Conservation (phyloP, 2,113 vertebrate genomes). For the Datnioides undecimradiatus region DNA sequence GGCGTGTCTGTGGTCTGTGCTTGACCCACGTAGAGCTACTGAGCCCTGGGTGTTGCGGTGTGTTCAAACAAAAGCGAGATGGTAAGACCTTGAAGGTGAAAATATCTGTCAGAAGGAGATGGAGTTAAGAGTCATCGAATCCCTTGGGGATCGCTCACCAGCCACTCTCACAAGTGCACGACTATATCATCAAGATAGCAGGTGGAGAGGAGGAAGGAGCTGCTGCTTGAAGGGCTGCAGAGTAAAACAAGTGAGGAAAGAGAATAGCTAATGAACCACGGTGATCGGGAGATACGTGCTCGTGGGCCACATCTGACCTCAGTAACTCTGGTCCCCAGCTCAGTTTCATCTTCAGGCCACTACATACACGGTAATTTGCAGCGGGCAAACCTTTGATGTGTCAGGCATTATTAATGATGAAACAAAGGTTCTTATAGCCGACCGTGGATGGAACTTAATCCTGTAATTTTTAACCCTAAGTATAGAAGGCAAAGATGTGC, state of each 20-base stretch:
- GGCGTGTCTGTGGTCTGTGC: slow-evolving; percentile 22
- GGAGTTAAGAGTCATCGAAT: slow-evolving; percentile 67
- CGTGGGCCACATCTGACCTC: slow-evolving; percentile 22
- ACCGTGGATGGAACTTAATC: neutral
- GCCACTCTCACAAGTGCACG: slow-evolving; percentile 58
- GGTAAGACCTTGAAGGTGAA: slow-evolving; percentile 67
- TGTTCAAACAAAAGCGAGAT: slow-evolving; percentile 60
- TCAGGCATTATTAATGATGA: slow-evolving; percentile 29
- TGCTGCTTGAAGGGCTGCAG: slow-evolving; percentile 40
- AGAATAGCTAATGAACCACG: slow-evolving; percentile 54
- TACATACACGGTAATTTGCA: slow-evolving; percentile 20
- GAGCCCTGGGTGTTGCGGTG: too few relatives aligned
- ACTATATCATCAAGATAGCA: slow-evolving; percentile 67
- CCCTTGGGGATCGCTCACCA: slow-evolving; percentile 65
- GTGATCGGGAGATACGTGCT: slow-evolving; percentile 25
- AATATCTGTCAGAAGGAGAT: slow-evolving; percentile 69
- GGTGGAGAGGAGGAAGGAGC: slow-evolving; percentile 43
- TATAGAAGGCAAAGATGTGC: neutral
- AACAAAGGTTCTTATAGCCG: slow-evolving; percentile 1
- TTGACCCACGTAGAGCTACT: slow-evolving; percentile 23
- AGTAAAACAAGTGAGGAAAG: slow-evolving; percentile 41
- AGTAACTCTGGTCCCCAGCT: neutral
- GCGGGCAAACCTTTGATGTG: slow-evolving; percentile 15
- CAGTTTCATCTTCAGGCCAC: slow-evolving; percentile 33
- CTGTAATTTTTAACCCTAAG: neutral